Evolutionary conservation across 2,113 vertebrate species (phyloP).

Genomic region (Rhineura floridana): DNA sequence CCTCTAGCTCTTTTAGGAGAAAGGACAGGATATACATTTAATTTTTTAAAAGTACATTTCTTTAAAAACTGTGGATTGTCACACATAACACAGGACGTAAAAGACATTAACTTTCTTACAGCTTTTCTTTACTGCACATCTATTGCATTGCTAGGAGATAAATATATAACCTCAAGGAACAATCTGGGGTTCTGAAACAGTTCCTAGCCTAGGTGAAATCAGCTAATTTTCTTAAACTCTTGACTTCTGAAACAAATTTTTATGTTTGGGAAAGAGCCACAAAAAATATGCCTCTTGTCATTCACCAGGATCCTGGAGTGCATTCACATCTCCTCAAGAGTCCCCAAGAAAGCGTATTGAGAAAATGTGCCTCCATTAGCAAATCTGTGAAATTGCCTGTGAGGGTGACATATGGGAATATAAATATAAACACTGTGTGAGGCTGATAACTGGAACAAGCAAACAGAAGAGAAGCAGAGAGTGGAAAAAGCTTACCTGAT

Average conservation of each 20-base stretch:
- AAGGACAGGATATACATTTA: no score
- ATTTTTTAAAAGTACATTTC: neutral
- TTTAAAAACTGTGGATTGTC: neutral
- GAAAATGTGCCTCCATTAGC: conserved; percentile 44
- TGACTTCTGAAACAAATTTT: conserved; percentile 50
- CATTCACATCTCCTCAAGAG: conserved; percentile 45
- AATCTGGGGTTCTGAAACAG: conserved; percentile 32
- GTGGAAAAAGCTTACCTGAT: neutral
- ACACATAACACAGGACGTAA: neutral
- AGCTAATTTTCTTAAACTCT: conserved; percentile 47
- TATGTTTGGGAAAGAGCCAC: conserved; percentile 53
- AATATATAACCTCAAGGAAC: neutral
- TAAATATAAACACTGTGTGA: neutral
- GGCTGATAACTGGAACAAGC: conserved; percentile 13
- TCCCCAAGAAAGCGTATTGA: conserved; percentile 34
- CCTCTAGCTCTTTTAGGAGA: no score
- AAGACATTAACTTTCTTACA: neutral
- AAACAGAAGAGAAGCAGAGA: neutral
- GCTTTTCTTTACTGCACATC: conserved; percentile 21
- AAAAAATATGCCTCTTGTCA: conserved; percentile 53
- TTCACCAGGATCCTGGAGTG: conserved; percentile 53
- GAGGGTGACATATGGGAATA: conserved; percentile 41
- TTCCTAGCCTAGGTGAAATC: conserved; percentile 22
- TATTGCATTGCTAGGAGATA: conserved; percentile 53
- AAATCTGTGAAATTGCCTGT: conserved; percentile 52